Percentiles rank a stretch among this genome's conserved stretches.
Conservation (phyloP, 2,797 vertebrate genomes). For the Arrhamphus sclerolepis region DNA sequence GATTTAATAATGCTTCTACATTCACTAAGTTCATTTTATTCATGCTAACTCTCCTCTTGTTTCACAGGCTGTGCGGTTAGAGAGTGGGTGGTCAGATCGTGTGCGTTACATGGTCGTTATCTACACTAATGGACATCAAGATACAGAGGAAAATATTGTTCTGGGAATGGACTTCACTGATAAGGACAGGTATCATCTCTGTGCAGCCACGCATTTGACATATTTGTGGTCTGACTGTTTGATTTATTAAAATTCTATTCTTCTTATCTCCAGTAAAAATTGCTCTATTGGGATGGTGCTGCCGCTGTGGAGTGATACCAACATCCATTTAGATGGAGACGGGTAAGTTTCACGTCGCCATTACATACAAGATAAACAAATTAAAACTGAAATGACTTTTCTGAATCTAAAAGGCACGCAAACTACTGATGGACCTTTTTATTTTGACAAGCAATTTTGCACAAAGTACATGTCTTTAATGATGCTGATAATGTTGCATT, state of each 20-base stretch:
- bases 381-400: neutral
- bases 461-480: neutral
- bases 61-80: constrained; percentile 90
- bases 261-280: constrained; percentile 75
- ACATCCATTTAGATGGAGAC: constrained; percentile 97
- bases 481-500: neutral
- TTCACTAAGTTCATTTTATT: no score
- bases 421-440: neutral
- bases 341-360: constrained; percentile 82
- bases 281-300: constrained; percentile 98
- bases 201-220: neutral
- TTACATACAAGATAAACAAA: neutral
- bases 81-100: constrained; percentile 91
- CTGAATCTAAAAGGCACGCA: no score
- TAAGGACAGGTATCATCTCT: constrained; percentile 87
- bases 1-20: no score
- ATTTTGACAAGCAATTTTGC: no score
- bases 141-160: constrained; percentile 94
- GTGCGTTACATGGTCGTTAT: constrained; percentile 98
- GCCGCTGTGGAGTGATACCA: constrained; percentile 95
- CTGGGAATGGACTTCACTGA: constrained; percentile 95
- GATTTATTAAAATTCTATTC: constrained; percentile 13
- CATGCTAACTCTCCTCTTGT: neutral
- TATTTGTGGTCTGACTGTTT: neutral
- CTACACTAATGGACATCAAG: constrained; percentile 92